Conservation (phyloP, 2,113 vertebrate species). For the Leptosomus discolor region DNA sequence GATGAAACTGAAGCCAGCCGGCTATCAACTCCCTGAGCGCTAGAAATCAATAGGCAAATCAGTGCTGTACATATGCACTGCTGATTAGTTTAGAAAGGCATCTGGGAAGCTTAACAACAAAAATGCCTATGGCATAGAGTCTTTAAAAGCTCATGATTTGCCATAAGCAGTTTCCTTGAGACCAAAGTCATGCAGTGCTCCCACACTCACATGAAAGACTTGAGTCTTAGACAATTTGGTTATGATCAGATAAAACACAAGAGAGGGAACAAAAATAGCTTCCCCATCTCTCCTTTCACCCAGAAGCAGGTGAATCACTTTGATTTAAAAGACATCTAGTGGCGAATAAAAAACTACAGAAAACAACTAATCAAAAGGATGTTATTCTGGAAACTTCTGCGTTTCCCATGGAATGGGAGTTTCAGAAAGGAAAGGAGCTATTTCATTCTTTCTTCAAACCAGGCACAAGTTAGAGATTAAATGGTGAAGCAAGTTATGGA, state of each 20-base stretch:
- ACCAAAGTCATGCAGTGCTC: neutral
- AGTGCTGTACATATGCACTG: neutral
- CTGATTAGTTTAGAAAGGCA: neutral
- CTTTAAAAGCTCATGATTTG: neutral
- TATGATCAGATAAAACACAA: neutral
- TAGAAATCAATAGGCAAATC: neutral
- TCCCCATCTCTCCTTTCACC: neutral
- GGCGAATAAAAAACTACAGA: neutral
- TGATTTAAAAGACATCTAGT: conserved; percentile 4
- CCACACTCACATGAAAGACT: neutral
- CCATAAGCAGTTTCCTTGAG: neutral
- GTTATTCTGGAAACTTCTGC: neutral
- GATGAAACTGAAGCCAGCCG: neutral
- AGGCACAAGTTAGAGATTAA: neutral
- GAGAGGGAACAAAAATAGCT: conserved; percentile 5
- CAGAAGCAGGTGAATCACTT: neutral
- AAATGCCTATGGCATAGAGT: neutral
- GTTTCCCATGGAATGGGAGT: neutral
- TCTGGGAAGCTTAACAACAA: neutral
- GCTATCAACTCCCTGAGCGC: neutral
- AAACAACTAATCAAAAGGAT: neutral
- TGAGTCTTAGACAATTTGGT: neutral
- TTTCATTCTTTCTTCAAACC: neutral
- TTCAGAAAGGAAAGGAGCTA: neutral
- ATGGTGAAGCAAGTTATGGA: neutral